Evolutionary conservation across 2,113 vertebrate species (phyloP), one percentile per base, ranked within the genome.

Genomic region (Macquaria ambigua): DNA sequence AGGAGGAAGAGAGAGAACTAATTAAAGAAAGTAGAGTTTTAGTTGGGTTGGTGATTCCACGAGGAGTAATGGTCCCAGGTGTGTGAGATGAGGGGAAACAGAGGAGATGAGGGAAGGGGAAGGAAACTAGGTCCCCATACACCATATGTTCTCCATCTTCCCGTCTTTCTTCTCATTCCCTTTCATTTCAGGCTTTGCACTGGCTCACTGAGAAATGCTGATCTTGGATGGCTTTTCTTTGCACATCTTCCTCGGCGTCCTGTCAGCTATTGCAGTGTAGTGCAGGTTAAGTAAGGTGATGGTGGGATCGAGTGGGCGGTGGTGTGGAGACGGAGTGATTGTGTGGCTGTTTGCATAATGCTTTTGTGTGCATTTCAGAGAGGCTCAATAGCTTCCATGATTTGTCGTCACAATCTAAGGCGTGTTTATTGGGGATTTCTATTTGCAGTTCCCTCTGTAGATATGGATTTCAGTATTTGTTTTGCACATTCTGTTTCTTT

Each of bases 1-100:
- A 15, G 31, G 23, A 46, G 31, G 39, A 63, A 61, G 70, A 80
- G 70, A 31, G 69, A 81, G 77, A 87, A 83, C 89, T 90, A 87
- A 93, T 92, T 89, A 87, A 79, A 64, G 77, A 82, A 93, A 90
- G 77, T 77, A 9, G 70, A 88, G 64, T 93, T 90, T 81, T 82
- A 85, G 85, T 85, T 89, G 87, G 84, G 68, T 87, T 34, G 83
- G 83, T 87, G 81, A 85, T 87, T 90, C 87, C 87, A 69, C 8
- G 59, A 79, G 90, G 88, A 83, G 56, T 86, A 75, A 68, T 59
- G 77, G 79, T 91, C 90, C 90, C 90, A 91, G 81, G 87, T 90
- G 88, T 90, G 61, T 73, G 18, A 83, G 39, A 82, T 79, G 83
- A 84, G 86, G 81, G 84, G 55, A 62, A 77, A 77, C 62, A 8